Base-by-base conservation (phyloP, 2,113 vertebrate species). In the Mesocricetus auratus region DNA sequence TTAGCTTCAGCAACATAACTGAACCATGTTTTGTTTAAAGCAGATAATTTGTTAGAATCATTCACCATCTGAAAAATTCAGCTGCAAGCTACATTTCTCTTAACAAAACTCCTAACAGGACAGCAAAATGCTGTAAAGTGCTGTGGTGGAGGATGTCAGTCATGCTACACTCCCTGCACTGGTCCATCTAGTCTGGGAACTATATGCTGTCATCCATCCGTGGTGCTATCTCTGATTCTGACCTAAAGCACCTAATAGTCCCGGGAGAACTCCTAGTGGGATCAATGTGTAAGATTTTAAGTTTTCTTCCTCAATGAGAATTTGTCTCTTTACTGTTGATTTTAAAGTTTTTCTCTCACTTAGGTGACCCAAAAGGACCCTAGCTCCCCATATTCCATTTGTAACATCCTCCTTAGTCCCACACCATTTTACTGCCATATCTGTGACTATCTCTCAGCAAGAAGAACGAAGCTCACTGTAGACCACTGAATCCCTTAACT, bases 1-100 rank as follows among this genome's bases (percentile, higher is more conserved):
- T 90, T 92, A 42, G 19, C 56, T 95, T 96, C 39, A 85, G 60
- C 16, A 89, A 62, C 50, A 96, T 91, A 86, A 94, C 90, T 74
- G 13, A 86, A 86, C 31, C 69, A 31, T 53, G 11, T 11, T 42
- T 94, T 21, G 71, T 31, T 78, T 86, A 94, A 78, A 26, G n/a
- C 81, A 77, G 47, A 45, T 42, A 85, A 82, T 85, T 86, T 89
- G 42, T 79, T 93, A 64, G 78, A 69, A 78, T 85, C 56, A 89
- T 68, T 68, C 56, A 95, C 36, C n/a, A 6, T 92, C 79, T 88
- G 56, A 42, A 94, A 88, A 86, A 86, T 53, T 33, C 21, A 31
- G 2, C 45, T 71, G 8, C 0, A 89, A 93, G 15, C 3, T 86
- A 69, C 47, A 19, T 1, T 83, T 26, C 19, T 64, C 62, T 62